These are phyloP conservation scores for Delia radicum DNA, from an alignment of 1,140 invertebrate species.

Conservation along the genomic window DNA sequence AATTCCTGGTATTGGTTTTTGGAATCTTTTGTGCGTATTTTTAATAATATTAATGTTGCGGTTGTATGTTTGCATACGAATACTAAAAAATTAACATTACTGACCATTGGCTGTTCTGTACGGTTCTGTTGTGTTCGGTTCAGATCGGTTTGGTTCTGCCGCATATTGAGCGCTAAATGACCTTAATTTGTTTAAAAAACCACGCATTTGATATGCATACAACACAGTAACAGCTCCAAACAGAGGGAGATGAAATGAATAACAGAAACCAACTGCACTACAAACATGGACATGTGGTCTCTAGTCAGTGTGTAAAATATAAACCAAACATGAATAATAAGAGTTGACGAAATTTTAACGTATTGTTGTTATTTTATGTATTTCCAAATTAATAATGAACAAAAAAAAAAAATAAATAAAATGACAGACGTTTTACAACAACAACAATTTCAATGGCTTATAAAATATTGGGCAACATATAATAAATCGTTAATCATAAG, in stretches of 20 bases:
- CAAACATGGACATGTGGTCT: not conserved
- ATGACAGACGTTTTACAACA: too few species aligned
- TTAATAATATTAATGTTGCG: not conserved
- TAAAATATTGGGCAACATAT: too few species aligned
- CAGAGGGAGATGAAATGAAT: not conserved
- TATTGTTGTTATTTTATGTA: not conserved
- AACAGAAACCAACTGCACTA: not conserved
- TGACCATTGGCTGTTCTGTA: not conserved
- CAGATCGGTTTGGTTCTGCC: not conserved
- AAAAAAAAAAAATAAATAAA: too few species aligned
- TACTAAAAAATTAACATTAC: constrained; percentile 3
- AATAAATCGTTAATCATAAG: too few species aligned
- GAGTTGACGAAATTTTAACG: not conserved
- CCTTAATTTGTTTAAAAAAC: constrained; percentile 23
- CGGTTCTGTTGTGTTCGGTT: not conserved
- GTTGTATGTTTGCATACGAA: not conserved
- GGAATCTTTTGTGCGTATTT: not conserved
- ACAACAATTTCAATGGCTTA: too few species aligned
- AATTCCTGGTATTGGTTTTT: not conserved
- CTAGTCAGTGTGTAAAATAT: not conserved
- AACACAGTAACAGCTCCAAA: not conserved
- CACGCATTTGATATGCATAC: constrained; percentile 18
- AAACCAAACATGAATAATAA: not conserved
- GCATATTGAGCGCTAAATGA: constrained; percentile 20
- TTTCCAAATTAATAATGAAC: not conserved